phyloP scores from a whole-genome alignment of 2,888 invertebrate genomes.

The Noctua pronuba region DNA sequence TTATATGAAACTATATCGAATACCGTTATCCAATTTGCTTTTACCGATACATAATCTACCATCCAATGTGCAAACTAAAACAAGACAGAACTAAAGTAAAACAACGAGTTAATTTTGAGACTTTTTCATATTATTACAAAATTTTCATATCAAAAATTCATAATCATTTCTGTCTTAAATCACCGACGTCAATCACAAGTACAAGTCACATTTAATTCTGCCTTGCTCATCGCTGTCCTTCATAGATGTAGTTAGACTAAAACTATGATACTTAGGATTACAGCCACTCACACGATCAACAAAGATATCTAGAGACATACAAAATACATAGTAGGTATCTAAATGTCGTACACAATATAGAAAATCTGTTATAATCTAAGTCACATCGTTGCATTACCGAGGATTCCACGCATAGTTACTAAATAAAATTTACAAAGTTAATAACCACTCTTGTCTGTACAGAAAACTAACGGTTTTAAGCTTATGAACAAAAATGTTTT shows the following conservation, averaged over 20 bases:
- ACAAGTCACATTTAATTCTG: slow-evolving; percentile 55
- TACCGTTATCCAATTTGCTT: slow-evolving; percentile 67
- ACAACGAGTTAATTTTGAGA: slow-evolving; percentile 18
- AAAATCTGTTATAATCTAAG: slow-evolving; percentile 66
- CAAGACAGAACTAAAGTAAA: slow-evolving; percentile 50
- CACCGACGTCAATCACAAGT: slow-evolving; percentile 13
- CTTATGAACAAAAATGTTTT: slow-evolving; percentile 41
- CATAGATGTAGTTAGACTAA: slow-evolving; percentile 52
- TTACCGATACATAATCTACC: slow-evolving; percentile 36
- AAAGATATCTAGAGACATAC: slow-evolving; percentile 50
- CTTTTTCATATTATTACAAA: slow-evolving; percentile 39
- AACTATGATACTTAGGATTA: slow-evolving; percentile 54
- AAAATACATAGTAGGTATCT: slow-evolving; percentile 56
- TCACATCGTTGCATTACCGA: slow-evolving; percentile 77
- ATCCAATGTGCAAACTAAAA: slow-evolving; percentile 25
- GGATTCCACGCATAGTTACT: slow-evolving; percentile 75
- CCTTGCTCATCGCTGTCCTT: slow-evolving; percentile 40
- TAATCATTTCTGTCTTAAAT: slow-evolving; percentile 26
- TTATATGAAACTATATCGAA: slow-evolving; percentile 70
- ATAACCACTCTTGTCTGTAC: slow-evolving; percentile 38
- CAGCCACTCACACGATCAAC: slow-evolving; percentile 62
- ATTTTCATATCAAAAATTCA: slow-evolving; percentile 35
- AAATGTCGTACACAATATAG: slow-evolving; percentile 60
- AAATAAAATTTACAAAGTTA: slow-evolving; percentile 46
- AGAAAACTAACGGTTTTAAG: slow-evolving; percentile 23